Percentiles rank a stretch among this genome's conserved stretches.
These are phyloP conservation scores for Oncorhynchus gorbuscha DNA, from an alignment of 2,113 vertebrate species.

Conservation along the genomic window DNA sequence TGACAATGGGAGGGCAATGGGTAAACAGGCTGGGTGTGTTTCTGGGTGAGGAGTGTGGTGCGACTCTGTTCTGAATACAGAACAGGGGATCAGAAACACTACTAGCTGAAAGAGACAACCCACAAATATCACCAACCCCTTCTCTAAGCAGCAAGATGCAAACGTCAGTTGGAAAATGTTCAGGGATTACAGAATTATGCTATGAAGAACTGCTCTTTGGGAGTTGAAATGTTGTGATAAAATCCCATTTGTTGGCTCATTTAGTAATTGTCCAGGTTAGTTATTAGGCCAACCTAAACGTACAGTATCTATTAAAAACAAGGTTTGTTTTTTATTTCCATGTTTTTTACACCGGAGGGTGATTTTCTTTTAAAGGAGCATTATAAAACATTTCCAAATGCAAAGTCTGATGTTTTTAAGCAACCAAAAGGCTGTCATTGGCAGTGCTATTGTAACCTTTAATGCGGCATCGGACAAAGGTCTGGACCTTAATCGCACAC, in stretches of 20 bases:
- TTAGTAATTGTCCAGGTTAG: not conserved
- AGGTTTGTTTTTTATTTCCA: too few relatives aligned
- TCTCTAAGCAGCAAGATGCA: conserved; percentile 39
- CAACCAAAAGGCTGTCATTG: too few relatives aligned
- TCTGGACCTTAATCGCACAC: too few relatives aligned
- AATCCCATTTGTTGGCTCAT: not conserved
- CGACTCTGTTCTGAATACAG: conserved; percentile 68
- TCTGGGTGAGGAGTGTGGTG: conserved; percentile 46
- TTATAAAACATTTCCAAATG: too few relatives aligned
- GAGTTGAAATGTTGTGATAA: not conserved
- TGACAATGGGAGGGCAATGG: conserved; percentile 67
- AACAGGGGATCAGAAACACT: conserved; percentile 64
- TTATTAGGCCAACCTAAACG: too few relatives aligned
- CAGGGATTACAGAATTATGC: conserved; percentile 8
- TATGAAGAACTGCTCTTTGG: conserved; percentile 7
- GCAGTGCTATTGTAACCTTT: too few relatives aligned
- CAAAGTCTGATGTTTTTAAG: too few relatives aligned
- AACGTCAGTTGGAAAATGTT: conserved; percentile 42
- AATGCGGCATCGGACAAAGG: too few relatives aligned
- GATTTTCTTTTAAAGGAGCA: too few relatives aligned
- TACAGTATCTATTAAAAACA: too few relatives aligned
- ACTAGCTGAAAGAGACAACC: conserved; percentile 41
- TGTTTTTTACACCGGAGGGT: too few relatives aligned
- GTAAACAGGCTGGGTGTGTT: conserved; percentile 56
- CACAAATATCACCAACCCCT: conserved; percentile 48